A percentile compares a stretch with the other conserved stretches of the same genome.
These are phyloP conservation scores for Hylyphantes graminicola DNA, from an alignment of 1,140 invertebrate genomes.

Conservation along the genomic window DNA sequence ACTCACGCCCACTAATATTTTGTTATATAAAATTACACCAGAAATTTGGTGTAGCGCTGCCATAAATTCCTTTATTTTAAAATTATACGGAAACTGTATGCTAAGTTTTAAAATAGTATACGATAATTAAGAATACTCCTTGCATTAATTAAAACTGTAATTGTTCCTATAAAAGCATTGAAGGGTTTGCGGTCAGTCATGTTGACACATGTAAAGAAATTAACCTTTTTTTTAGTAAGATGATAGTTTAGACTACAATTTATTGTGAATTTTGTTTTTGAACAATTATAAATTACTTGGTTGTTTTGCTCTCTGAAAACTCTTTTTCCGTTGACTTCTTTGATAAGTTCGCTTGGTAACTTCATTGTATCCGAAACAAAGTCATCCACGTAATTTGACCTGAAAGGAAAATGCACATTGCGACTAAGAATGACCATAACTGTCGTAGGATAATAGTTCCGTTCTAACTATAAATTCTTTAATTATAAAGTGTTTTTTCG, in stretches of 20 bases:
- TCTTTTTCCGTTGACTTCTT: constrained; percentile 70
- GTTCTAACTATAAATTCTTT: background rate
- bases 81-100: no score
- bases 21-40: no score
- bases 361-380: constrained; percentile 69
- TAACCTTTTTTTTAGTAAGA: background rate
- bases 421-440: background rate
- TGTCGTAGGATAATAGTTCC: background rate
- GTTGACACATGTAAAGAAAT: background rate
- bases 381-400: constrained; percentile 62
- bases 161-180: background rate
- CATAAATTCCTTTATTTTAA: no score
- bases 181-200: background rate
- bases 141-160: background rate
- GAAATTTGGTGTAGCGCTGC: no score
- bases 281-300: constrained; percentile 60
- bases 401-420: background rate
- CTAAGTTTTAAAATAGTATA: no score
- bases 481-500: background rate
- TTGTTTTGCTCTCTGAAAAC: constrained; percentile 70
- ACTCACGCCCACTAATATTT: no score
- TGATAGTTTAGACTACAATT: background rate
- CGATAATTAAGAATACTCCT: background rate
- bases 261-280: background rate
- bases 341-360: constrained; percentile 70